Percentiles rank a stretch among this genome's conserved stretches.
phyloP scores from a whole-genome alignment of 2,113 vertebrate species.

The Merops nubicus region DNA sequence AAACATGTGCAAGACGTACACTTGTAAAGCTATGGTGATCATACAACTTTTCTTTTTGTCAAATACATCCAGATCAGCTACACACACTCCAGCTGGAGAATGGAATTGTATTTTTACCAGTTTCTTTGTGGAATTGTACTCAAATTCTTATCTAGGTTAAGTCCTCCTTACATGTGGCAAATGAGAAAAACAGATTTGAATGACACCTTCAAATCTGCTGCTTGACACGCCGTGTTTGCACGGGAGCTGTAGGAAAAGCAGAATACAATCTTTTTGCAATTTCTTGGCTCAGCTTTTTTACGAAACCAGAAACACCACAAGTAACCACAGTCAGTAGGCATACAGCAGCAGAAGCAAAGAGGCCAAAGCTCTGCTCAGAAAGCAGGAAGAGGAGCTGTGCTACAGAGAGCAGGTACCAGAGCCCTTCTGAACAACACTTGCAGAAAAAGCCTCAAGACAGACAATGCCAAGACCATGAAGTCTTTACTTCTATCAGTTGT shows the following conservation, averaged over 20 bases:
- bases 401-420: not conserved
- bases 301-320: not conserved
- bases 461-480: conserved; percentile 56
- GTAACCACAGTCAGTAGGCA: not conserved
- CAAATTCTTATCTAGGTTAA: not conserved
- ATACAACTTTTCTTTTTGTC: not conserved
- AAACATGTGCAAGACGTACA: not conserved
- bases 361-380: not conserved
- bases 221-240: not conserved
- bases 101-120: accelerated
- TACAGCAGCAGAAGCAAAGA: not conserved
- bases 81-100: not conserved
- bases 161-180: not conserved
- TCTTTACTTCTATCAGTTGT: conserved; percentile 62
- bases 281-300: not conserved
- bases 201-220: not conserved
- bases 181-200: not conserved
- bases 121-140: not conserved
- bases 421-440: conserved; percentile 7
- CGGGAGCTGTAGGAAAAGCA: not conserved
- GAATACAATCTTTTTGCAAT: not conserved
- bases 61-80: not conserved
- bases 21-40: not conserved
- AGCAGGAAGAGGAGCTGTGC: not conserved
- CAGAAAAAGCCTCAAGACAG: conserved; percentile 62